phyloP scores from a whole-genome alignment of 2,888 invertebrate genomes.

The Osmoderma eremita region DNA sequence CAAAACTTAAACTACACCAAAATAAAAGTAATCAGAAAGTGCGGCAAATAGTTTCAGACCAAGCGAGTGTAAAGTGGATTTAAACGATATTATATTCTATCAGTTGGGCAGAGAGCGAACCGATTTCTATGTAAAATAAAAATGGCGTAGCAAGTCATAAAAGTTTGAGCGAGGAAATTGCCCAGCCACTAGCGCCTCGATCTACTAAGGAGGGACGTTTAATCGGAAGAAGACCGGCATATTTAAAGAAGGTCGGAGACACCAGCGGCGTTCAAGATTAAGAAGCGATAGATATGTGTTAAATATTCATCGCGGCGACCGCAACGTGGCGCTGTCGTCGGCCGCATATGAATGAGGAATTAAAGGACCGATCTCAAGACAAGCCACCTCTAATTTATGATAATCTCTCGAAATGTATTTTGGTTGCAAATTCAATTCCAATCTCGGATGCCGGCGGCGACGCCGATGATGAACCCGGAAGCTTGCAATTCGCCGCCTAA shows the following conservation, averaged over 20 bases:
- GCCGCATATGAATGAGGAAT: slow-evolving; percentile 60
- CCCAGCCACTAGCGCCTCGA: too few relatives aligned
- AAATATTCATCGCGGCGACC: slow-evolving; percentile 60
- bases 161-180: too few relatives aligned
- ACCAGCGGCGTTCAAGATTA: slow-evolving; percentile 36
- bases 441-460: slow-evolving; percentile 15
- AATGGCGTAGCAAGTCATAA: too few relatives aligned
- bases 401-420: slow-evolving; percentile 59
- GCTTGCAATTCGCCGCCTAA: slow-evolving; percentile 28
- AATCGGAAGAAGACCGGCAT: background rate
- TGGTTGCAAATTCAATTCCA: slow-evolving; percentile 55
- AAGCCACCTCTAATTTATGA: slow-evolving; percentile 58
- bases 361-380: slow-evolving; percentile 51
- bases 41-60: too few relatives aligned
- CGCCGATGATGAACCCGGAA: slow-evolving; percentile 4
- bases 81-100: too few relatives aligned
- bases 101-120: too few relatives aligned
- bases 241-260: slow-evolving; percentile 36
- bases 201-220: too few relatives aligned
- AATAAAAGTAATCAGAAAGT: too few relatives aligned
- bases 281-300: slow-evolving; percentile 54
- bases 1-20: too few relatives aligned
- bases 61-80: too few relatives aligned
- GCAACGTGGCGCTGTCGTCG: slow-evolving; percentile 56
- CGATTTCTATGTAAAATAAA: too few relatives aligned